These are phyloP conservation scores for Wasmannia auropunctata DNA, from an alignment of 1,140 invertebrate genomes.

Conservation along the genomic window DNA sequence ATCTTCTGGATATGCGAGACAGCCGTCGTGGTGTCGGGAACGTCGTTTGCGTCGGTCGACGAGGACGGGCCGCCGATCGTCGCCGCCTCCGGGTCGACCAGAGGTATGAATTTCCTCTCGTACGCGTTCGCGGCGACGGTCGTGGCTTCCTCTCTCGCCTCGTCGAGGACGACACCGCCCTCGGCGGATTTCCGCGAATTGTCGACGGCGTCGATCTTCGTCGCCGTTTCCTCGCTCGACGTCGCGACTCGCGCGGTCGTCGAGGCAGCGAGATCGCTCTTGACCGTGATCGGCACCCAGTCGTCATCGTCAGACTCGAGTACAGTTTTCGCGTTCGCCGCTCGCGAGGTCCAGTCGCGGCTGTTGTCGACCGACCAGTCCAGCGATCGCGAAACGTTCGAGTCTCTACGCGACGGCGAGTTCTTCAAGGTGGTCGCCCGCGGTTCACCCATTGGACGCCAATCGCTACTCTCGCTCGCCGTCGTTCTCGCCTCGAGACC, in stretches of 20 bases:
- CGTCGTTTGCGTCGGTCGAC: constrained; percentile 53
- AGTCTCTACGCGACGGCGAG: constrained; percentile 6
- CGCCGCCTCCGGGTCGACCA: constrained; percentile 71
- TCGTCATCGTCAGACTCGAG: constrained; percentile 78
- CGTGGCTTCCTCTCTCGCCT: not conserved
- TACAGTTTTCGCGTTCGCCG: constrained; percentile 22
- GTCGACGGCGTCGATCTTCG: not conserved
- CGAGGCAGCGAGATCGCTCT: not conserved
- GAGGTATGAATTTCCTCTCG: constrained; percentile 81
- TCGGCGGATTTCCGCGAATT: not conserved
- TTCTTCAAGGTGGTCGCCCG: not conserved
- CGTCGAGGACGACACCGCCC: not conserved
- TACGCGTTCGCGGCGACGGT: constrained; percentile 34
- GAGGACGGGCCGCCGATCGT: not conserved
- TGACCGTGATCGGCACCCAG: constrained; percentile 77
- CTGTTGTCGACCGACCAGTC: constrained; percentile 62
- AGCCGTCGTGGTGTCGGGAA: constrained; percentile 51
- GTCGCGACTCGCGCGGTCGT: not conserved
- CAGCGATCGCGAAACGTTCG: constrained; percentile 66
- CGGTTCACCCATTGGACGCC: constrained; percentile 9
- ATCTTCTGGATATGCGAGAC: constrained; percentile 81
- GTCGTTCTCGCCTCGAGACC: not conserved
- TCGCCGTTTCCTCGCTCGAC: not conserved
- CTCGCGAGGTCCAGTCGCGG: constrained; percentile 14
- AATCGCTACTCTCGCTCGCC: not conserved